Evolutionary conservation across 1,140 invertebrate genomes (phyloP).

Genomic region (Brachionus angularis): DNA sequence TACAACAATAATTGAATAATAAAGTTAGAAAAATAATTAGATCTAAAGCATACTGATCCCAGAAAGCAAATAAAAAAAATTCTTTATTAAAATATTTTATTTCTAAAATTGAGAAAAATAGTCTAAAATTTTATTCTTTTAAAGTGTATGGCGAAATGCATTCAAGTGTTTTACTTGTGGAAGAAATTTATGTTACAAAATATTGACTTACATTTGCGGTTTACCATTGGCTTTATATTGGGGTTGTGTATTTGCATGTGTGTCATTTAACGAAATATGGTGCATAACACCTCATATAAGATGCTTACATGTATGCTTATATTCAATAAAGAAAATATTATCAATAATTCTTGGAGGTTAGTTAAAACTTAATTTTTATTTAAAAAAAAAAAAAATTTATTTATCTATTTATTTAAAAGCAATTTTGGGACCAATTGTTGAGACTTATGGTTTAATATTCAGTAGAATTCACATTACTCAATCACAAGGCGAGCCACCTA

Average conservation of each 20-base stretch:
- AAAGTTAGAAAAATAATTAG: too few species aligned
- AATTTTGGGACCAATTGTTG: constrained; percentile 38
- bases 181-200: constrained; percentile 41
- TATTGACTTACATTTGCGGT: constrained; percentile 35
- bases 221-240: constrained; percentile 31
- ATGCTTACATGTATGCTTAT: constrained; percentile 17
- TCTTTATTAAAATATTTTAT: too few species aligned
- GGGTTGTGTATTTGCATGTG: constrained; percentile 34
- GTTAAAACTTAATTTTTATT: too few species aligned
- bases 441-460: constrained; percentile 40
- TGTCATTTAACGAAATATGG: constrained; percentile 41
- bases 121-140: too few species aligned
- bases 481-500: constrained; percentile 28
- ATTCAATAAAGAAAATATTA: constrained; percentile 24
- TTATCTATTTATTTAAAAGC: not conserved
- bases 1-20: too few species aligned
- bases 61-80: too few species aligned
- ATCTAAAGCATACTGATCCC: too few species aligned
- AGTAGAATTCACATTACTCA: constrained; percentile 36
- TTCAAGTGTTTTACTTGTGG: constrained; percentile 37
- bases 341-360: constrained; percentile 27
- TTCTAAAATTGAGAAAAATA: too few species aligned
- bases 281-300: constrained; percentile 33
- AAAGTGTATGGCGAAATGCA: constrained; percentile 29
- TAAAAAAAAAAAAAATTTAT: not conserved